Evolutionary conservation across 2,888 invertebrate species (phyloP).

Genomic region (Cyaniris semiargus): DNA sequence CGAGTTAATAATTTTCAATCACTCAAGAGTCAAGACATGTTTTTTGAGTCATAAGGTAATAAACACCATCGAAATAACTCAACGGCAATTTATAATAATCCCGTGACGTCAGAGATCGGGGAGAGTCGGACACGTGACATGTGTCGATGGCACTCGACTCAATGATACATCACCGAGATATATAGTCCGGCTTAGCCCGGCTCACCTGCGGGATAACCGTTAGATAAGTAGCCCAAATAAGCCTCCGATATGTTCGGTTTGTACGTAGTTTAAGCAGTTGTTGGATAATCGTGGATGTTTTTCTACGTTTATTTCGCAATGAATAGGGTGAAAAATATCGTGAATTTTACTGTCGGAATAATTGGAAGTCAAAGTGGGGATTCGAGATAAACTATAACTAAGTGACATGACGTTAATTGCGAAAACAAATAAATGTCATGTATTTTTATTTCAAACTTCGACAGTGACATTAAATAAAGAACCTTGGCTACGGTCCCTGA

Average conservation of each 20-base stretch:
- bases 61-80: not conserved
- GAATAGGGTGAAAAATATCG: too few species aligned
- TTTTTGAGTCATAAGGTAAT: not conserved
- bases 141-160: constrained; percentile 59
- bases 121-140: constrained; percentile 51
- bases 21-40: too few species aligned
- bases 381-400: too few species aligned
- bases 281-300: not conserved
- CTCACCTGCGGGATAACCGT: constrained; percentile 59
- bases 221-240: constrained; percentile 25
- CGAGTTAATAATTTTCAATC: too few species aligned
- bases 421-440: too few species aligned
- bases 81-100: constrained; percentile 24
- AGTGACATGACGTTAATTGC: too few species aligned
- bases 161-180: constrained; percentile 68
- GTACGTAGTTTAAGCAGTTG: not conserved
- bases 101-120: constrained; percentile 35
- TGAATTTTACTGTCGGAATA: too few species aligned
- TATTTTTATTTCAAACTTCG: too few species aligned
- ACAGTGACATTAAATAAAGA: too few species aligned
- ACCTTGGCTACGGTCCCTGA: too few species aligned
- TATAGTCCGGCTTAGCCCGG: constrained; percentile 49
- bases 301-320: not conserved
- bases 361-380: too few species aligned
- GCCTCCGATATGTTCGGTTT: not conserved